phyloP scores from a whole-genome alignment of 2,888 invertebrate species.

The Netelia melanura region DNA sequence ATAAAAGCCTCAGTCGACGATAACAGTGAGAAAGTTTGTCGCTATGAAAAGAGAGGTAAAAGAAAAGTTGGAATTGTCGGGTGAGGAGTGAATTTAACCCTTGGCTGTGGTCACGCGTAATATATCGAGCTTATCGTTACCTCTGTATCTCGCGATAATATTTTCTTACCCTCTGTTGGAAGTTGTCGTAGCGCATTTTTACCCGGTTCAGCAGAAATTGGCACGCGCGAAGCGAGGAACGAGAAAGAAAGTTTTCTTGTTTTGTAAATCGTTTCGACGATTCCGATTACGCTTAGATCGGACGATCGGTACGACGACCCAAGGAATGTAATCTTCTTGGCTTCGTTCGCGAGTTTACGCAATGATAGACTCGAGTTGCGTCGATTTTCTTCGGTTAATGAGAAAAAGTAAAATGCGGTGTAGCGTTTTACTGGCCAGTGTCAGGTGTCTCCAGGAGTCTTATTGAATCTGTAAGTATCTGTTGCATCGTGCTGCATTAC shows the following conservation, averaged over 20 bases:
- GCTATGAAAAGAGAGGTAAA: not conserved
- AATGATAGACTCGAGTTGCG: not conserved
- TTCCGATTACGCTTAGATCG: not conserved
- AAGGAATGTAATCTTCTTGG: not conserved
- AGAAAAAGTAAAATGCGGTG: not conserved
- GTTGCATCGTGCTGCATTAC: too few relatives aligned
- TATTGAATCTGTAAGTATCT: too few relatives aligned
- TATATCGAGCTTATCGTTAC: not conserved
- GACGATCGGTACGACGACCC: not conserved
- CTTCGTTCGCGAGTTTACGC: not conserved
- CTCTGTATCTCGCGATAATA: too few relatives aligned
- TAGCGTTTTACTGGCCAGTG: not conserved
- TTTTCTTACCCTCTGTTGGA: too few relatives aligned
- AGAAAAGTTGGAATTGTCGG: conserved; percentile 4
- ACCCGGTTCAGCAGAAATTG: too few relatives aligned
- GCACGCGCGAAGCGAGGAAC: too few relatives aligned
- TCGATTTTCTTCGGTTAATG: not conserved
- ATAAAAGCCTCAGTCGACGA: not conserved
- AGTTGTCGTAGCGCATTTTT: too few relatives aligned
- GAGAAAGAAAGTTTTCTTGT: not conserved
- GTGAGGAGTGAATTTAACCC: not conserved
- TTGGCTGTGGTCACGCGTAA: not conserved
- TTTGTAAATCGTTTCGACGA: not conserved
- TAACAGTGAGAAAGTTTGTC: conserved; percentile 17
- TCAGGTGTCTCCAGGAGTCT: not conserved